Evolutionary conservation across 2,113 vertebrate genomes (phyloP), one percentile per base, ranked within the genome.

Genomic region (Chaetodon auriga): DNA sequence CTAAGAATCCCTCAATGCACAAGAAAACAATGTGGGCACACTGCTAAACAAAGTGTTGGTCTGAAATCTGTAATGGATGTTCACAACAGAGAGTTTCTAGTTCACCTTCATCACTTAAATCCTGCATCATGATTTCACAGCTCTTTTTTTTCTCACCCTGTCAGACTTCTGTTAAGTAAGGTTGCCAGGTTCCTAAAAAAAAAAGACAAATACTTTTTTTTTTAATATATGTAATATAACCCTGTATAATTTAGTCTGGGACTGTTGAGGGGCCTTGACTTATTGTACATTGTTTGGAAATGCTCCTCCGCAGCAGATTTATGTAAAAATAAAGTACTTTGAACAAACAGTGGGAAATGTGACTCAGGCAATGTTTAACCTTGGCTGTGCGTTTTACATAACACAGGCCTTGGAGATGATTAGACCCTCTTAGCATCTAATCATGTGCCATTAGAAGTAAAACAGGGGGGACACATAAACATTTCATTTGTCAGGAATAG

Each of bases 381-480:
- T 80, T 78, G 81, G 83, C 58, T 11, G 12, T 41, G 63, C 75
- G 35, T 86, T 79, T 62, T 23, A 73, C 63, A 86, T 65, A 45
- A 36, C 60, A 76, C 78, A 82, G 72, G 84, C 85, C 68, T 74
- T 6, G 9, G 73, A 80, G 76, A 86, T 82, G 83, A 88, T 84
- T 60, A 87, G 76, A 75, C 75, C 71, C 84, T 79, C 71, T 81
- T 76, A 87, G 58, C 58, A 73, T 84, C 83, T 75, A 79, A 90
- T 81, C 88, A 81, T 76, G 82, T 54, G 54, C 43, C 78, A 90
- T 87, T 82, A 80, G 74, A 92, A 84, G 82, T 89, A 43, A 62
- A 80, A 69, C 35, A 90, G 11, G 15, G 18, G 7, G 23, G 19
- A 73, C 49, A 53, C 68, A 7, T n/a, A 21, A 80, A 57, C 70